phyloP scores from a whole-genome alignment of 2,113 vertebrate genomes.

The Toxotes chatareus region DNA sequence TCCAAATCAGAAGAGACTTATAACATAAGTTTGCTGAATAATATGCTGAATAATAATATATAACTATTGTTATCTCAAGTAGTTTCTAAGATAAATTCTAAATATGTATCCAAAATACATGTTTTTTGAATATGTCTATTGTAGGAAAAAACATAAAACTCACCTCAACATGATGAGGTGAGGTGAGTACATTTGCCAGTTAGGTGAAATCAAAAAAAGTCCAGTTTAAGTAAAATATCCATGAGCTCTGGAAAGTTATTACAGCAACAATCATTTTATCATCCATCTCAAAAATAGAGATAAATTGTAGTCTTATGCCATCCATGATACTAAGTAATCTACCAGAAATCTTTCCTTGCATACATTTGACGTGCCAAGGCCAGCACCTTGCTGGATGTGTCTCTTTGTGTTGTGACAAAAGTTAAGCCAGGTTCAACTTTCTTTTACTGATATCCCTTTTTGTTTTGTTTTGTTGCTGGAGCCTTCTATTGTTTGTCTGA shows the following conservation, averaged over 20 bases:
- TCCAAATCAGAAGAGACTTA: slow-evolving; percentile 13
- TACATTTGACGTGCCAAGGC: background rate
- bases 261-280: background rate
- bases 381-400: background rate
- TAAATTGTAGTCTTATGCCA: background rate
- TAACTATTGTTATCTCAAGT: background rate
- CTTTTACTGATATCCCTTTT: background rate
- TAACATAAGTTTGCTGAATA: background rate
- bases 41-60: background rate
- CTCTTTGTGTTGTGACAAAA: background rate
- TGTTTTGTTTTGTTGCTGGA: background rate
- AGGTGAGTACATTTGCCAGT: background rate
- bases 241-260: slow-evolving; percentile 14
- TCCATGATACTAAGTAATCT: background rate
- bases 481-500: background rate
- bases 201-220: background rate
- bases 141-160: background rate
- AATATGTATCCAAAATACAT: background rate
- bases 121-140: no score
- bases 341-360: background rate
- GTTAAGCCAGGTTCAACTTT: no score
- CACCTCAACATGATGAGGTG: background rate
- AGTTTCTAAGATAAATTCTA: background rate
- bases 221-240: background rate
- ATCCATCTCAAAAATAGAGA: background rate